Evolutionary conservation across 2,797 vertebrate genomes (phyloP), one percentile per base, ranked within the genome.

Genomic region (Schizopygopsis malacanthus): DNA sequence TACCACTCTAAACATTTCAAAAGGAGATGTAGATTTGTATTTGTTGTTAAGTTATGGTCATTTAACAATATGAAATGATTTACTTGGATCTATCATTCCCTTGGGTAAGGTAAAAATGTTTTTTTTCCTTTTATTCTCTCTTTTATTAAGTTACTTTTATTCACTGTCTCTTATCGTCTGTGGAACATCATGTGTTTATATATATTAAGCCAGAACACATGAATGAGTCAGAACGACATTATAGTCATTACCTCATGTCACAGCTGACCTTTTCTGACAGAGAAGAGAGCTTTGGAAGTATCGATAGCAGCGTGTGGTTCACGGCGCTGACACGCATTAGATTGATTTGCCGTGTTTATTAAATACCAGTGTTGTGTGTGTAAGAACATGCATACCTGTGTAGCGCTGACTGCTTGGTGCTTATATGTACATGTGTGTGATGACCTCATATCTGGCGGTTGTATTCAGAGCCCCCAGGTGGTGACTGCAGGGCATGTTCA

Each of bases 401-500:
- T 73, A 73, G 45, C 25, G n/a, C 70, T 59, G 91, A 28, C 69
- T 80, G 18, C 37, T 45, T 70, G 11, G 65, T 22, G 12, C 56
- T 5, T 75, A 82, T 71, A 45, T n/a, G 22, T 79, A 63, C 59
- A 37, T 47, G 67, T 20, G 50, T 67, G 41, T 63, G 43, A 69
- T 54, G 59, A 59, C 75, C 69, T 54, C 80, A 65, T 79, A 33
- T 43, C 70, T 67, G 39, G 13, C 73, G 79, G 86, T 65, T 89
- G 81, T 87, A 72, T 77, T 70, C 86, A 87, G 86, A 89, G 87
- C 90, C 89, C 90, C 86, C 87, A 89, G 87, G 87, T 90, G 89
- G 88, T 91, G 94, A 93, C 94, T 95, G 91, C 92, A 92, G 92
- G 93, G 92, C 92, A 94, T 93, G 92, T 94, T 89, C 88, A 91